Evolutionary conservation across 1,140 invertebrate genomes (phyloP), one percentile per base, ranked within the genome.

Genomic region (Camponotus floridanus): DNA sequence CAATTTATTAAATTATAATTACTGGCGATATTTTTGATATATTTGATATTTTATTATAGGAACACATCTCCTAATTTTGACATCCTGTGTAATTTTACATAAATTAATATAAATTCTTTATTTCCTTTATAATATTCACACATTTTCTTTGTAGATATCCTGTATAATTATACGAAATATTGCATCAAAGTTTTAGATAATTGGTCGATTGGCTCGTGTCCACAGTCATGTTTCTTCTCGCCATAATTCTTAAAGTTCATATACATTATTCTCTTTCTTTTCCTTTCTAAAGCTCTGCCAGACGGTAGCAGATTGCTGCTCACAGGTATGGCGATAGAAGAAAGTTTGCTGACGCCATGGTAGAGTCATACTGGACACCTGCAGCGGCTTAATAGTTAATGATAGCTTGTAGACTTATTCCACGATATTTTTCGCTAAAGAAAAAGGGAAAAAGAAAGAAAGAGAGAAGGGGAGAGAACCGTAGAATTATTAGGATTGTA

Each of bases 381-480:
- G 91, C 85, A 91, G 86, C 81, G 88, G 51, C 86, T 91, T 90
- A 91, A 91, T 92, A 92, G 87, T 91, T 91, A 87, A 91, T 86
- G 87, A 85, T 85, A 65, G 62, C n/a, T 65, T 76, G 83, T 79
- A 80, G 85, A 87, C 86, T 87, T 73, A 74, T 85, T 91, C n/a
- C 65, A 84, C 78, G 78, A 85, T 91, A 91, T 90, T 87, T 90
- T 88, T 62, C 71, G 21, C 5, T 31, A 6, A 31, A 73, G 31
- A 5, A 18, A 48, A 3, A 51, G 67, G 33, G 68, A 71, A 18
- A 39, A 15, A 76, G 18, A 15, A 21, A 31, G 11, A 65, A 15
- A 59, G 21, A 5, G 31, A 65, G 71, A 76, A 15, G 36, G 48
- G 59, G 6, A 74, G 31, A 48, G 33, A 67, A 1, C 18, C 26